A percentile compares a stretch with the other conserved stretches of the same genome.
Conservation (phyloP, 1,140 invertebrate genomes). For the Manduca sexta region DNA sequence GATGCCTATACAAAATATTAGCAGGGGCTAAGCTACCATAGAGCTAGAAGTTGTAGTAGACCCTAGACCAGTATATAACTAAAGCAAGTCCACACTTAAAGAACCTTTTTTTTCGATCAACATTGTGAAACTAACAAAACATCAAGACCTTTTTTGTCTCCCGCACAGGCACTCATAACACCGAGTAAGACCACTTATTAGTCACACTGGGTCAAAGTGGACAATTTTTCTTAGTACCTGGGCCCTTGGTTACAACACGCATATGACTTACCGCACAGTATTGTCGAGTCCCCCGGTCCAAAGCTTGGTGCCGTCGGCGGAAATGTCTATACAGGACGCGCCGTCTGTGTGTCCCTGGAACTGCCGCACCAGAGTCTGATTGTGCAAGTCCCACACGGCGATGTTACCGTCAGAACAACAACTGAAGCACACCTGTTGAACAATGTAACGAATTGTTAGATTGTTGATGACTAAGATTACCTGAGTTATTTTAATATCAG, state of each 20-base stretch:
- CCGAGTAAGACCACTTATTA: no score
- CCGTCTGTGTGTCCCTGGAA: slow-evolving; percentile 95
- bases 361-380: slow-evolving; percentile 92
- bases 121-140: no score
- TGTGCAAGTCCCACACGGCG: slow-evolving; percentile 96
- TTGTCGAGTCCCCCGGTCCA: slow-evolving; percentile 98
- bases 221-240: not conserved
- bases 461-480: not conserved
- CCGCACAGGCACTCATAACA: no score
- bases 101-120: no score
- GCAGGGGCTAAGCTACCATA: no score
- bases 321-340: slow-evolving; percentile 97
- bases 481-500: not conserved
- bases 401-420: slow-evolving; percentile 98
- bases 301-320: slow-evolving; percentile 93
- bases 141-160: no score
- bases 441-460: slow-evolving; percentile 51
- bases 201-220: no score
- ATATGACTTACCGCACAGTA: slow-evolving; percentile 80
- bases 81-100: no score
- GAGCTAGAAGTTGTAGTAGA: no score
- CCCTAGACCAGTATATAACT: no score
- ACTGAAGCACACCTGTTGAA: slow-evolving; percentile 95
- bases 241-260: not conserved
- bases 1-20: no score